These are phyloP conservation scores for Neoascia interrupta DNA, from an alignment of 2,888 invertebrate species.

Conservation along the genomic window DNA sequence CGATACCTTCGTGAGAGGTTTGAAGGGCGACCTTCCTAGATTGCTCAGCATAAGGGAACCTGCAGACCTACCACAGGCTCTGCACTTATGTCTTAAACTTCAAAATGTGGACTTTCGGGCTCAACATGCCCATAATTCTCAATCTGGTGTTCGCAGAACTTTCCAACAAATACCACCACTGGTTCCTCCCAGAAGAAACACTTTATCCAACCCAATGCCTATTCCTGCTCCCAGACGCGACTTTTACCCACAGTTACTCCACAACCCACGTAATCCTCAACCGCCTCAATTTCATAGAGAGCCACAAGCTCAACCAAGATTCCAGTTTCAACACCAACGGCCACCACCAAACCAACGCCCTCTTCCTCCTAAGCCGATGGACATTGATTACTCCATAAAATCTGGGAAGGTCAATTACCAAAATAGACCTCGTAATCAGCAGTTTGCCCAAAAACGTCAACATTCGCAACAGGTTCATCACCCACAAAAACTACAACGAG, in stretches of 20 bases:
- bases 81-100: conserved; percentile 5
- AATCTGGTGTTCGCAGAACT: neutral
- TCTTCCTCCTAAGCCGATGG: conserved; percentile 18
- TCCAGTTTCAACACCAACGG: no score
- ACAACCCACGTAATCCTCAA: conserved; percentile 24
- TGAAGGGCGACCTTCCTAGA: conserved; percentile 4
- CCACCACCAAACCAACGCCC: conserved; percentile 13
- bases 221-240: conserved; percentile 21
- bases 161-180: neutral
- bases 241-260: conserved; percentile 32
- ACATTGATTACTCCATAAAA: conserved; percentile 12
- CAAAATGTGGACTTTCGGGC: conserved; percentile 23
- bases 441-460: conserved; percentile 11
- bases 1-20: conserved; percentile 9
- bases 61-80: conserved; percentile 9
- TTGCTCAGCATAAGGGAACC: conserved; percentile 5
- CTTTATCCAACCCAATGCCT: conserved; percentile 1
- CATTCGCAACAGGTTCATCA: conserved; percentile 5
- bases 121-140: neutral
- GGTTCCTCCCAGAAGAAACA: conserved; percentile 11
- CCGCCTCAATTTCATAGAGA: conserved; percentile 11
- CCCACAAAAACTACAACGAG: conserved; percentile 1
- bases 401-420: conserved; percentile 16
- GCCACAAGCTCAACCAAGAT: no score
- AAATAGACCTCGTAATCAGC: conserved; percentile 22